Evolutionary conservation across 2,888 invertebrate genomes (phyloP).

Genomic region (Lypha dubia): DNA sequence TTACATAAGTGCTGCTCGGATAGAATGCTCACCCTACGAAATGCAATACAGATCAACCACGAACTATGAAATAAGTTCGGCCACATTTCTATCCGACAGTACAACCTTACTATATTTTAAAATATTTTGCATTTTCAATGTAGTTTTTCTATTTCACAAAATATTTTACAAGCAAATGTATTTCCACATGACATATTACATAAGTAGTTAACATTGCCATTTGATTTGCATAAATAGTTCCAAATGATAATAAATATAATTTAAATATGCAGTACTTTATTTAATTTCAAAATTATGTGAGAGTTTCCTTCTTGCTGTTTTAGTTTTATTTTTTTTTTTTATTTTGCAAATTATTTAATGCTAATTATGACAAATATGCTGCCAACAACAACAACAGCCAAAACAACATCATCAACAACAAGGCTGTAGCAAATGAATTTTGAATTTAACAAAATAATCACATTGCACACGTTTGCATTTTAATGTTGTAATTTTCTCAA

Average conservation of each 20-base stretch:
- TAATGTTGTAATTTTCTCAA: slow-evolving; percentile 71
- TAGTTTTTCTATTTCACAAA: not conserved
- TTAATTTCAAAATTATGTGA: slow-evolving; percentile 29
- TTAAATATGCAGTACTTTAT: slow-evolving; percentile 23
- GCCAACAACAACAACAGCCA: slow-evolving; percentile 10
- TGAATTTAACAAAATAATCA: slow-evolving; percentile 68
- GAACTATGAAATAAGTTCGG: no score
- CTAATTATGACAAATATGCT: slow-evolving; percentile 70
- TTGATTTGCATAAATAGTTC: slow-evolving; percentile 6
- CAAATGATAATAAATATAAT: slow-evolving; percentile 8
- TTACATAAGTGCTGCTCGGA: no score
- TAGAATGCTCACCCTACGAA: no score
- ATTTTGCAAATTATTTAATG: slow-evolving; percentile 62
- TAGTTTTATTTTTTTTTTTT: slow-evolving; percentile 13
- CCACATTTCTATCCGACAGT: no score
- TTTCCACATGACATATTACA: not conserved
- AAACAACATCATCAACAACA: not conserved
- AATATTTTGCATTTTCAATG: no score
- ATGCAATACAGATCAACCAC: no score
- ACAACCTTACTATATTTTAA: no score
- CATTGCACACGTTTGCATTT: slow-evolving; percentile 72
- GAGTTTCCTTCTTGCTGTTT: not conserved
- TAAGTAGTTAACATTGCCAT: not conserved
- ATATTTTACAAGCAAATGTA: not conserved
- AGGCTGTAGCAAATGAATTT: slow-evolving; percentile 57